These are phyloP conservation scores for Ctenosaura bakeri DNA, from an alignment of 2,797 vertebrate genomes.

Conservation along the genomic window DNA sequence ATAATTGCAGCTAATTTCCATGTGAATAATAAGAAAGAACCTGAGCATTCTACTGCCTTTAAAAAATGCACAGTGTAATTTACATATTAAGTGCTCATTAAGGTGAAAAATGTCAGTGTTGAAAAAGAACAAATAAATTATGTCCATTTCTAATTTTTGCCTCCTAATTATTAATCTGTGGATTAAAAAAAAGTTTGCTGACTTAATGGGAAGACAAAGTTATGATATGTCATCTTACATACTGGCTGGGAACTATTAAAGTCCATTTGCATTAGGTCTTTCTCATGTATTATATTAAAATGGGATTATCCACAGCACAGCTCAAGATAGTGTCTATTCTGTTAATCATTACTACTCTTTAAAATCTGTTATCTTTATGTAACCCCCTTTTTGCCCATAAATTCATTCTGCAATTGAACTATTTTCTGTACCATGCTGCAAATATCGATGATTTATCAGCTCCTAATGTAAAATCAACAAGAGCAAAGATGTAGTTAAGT, in stretches of 20 bases:
- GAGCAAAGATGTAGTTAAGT: not conserved
- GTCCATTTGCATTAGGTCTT: conserved; percentile 63
- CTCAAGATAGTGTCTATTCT: conserved; percentile 41
- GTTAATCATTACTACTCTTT: conserved; percentile 41
- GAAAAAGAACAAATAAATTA: conserved; percentile 69
- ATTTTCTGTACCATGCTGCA: not conserved
- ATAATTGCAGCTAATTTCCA: conserved; percentile 62
- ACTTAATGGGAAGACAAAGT: conserved; percentile 58
- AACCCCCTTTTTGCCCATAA: conserved; percentile 13
- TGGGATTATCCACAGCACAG: conserved; percentile 43
- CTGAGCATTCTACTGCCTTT: conserved; percentile 44
- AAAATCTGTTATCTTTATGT: conserved; percentile 58
- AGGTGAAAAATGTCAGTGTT: conserved; percentile 68
- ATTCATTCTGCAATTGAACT: conserved; percentile 33
- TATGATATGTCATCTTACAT: conserved; percentile 67
- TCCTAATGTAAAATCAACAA: not conserved
- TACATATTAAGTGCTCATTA: conserved; percentile 76
- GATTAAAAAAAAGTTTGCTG: conserved; percentile 46
- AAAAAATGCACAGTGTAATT: conserved; percentile 65
- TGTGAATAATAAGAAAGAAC: conserved; percentile 49
- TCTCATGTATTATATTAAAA: conserved; percentile 42
- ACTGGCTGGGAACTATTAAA: conserved; percentile 43
- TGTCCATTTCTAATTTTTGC: conserved; percentile 22
- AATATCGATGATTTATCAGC: not conserved
- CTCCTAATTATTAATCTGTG: conserved; percentile 65